phyloP scores from a whole-genome alignment of 1,140 invertebrate genomes.

The Ostrea edulis region DNA sequence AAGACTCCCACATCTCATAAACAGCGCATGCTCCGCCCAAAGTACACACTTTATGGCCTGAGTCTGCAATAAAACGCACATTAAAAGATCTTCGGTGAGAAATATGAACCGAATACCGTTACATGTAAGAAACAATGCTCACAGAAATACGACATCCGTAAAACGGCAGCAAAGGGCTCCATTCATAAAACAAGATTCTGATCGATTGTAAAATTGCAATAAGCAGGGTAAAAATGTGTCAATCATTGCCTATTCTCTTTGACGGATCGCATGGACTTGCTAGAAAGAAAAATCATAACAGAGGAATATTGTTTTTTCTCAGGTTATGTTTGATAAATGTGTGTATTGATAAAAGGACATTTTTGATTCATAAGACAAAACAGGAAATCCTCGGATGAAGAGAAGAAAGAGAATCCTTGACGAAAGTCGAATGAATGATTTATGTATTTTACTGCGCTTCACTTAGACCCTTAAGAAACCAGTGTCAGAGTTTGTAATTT shows the following conservation, averaged over 20 bases:
- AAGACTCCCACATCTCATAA: conserved; percentile 35
- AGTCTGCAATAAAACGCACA: background rate
- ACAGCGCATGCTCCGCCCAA: conserved; percentile 9
- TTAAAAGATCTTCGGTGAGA: background rate
- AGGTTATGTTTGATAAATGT: background rate
- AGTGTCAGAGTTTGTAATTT: background rate
- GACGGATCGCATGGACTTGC: too few relatives aligned
- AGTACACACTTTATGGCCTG: background rate
- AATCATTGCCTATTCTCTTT: too few relatives aligned
- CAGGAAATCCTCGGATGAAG: background rate
- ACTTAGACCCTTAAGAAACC: background rate
- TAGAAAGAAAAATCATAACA: too few relatives aligned
- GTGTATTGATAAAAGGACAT: background rate
- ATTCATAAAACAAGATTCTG: conserved; percentile 15
- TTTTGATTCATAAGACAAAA: background rate
- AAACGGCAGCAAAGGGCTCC: background rate
- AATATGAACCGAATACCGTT: background rate
- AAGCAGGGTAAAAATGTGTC: too few relatives aligned
- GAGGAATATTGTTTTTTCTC: background rate
- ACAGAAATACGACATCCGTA: background rate
- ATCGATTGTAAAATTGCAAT: too few relatives aligned
- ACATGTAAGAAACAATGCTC: background rate
- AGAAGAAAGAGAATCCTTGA: background rate
- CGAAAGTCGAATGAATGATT: background rate
- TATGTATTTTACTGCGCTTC: background rate